Evolutionary conservation across 2,113 vertebrate species (phyloP).

Genomic region (Microcebus murinus): DNA sequence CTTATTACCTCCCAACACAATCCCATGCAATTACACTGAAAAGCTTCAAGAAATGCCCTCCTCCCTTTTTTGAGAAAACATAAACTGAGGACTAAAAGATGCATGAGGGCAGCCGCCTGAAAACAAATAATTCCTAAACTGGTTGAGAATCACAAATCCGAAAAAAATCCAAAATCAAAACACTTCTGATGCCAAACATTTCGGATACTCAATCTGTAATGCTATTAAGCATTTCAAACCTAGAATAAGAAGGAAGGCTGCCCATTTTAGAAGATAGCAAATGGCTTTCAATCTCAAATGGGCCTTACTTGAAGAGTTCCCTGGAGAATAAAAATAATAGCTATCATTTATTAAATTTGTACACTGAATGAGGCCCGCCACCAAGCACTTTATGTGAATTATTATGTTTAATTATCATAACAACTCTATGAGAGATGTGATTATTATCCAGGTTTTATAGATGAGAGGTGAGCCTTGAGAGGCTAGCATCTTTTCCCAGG

Average conservation of each 20-base stretch:
- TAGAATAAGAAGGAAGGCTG: not conserved
- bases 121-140: not conserved
- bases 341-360: slow-evolving; percentile 45
- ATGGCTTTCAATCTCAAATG: slow-evolving; percentile 1
- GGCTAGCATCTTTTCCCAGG: not conserved
- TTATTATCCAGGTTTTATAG: not conserved
- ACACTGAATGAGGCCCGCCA: not conserved
- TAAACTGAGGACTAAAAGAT: not conserved
- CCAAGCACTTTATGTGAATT: not conserved
- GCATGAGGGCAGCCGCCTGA: not conserved
- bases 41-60: not conserved
- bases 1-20: not conserved
- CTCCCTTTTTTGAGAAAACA: not conserved
- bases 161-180: not conserved
- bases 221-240: not conserved
- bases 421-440: not conserved
- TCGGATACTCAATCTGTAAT: not conserved
- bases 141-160: not conserved
- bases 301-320: not conserved
- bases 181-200: not conserved
- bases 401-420: not conserved
- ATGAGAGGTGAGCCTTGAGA: not conserved
- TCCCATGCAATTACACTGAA: not conserved
- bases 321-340: slow-evolving; percentile 27
- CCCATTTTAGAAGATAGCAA: not conserved